These are phyloP conservation scores for Drosophila nr. fundita DNA, from an alignment of 2,888 invertebrate genomes.

Conservation along the genomic window DNA sequence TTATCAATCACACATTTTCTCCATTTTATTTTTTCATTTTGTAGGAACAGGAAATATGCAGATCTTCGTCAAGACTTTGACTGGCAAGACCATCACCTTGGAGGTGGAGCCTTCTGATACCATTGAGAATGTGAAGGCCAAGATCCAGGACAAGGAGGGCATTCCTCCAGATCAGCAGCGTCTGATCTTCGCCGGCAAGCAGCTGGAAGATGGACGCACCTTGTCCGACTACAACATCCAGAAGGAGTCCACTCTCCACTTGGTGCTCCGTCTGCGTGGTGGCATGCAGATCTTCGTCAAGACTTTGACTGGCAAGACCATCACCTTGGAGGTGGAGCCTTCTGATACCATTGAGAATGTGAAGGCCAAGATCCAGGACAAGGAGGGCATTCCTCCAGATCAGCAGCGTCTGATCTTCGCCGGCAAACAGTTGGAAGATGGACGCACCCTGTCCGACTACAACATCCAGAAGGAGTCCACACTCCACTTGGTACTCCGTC, in stretches of 20 bases:
- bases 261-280: constrained; percentile 57
- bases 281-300: constrained; percentile 51
- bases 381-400: constrained; percentile 68
- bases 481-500: constrained; percentile 48
- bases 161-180: constrained; percentile 53
- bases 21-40: neutral
- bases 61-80: constrained; percentile 44
- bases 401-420: constrained; percentile 77
- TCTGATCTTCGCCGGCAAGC: constrained; percentile 41
- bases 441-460: constrained; percentile 65
- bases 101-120: constrained; percentile 49
- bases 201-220: constrained; percentile 15
- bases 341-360: constrained; percentile 52
- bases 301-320: constrained; percentile 54
- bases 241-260: constrained; percentile 63
- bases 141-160: constrained; percentile 50
- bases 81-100: constrained; percentile 53
- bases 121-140: constrained; percentile 34
- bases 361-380: constrained; percentile 53
- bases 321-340: constrained; percentile 50
- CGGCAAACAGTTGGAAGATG: constrained; percentile 73
- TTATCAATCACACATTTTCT: constrained; percentile 8
- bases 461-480: constrained; percentile 65
- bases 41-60: constrained; percentile 50
- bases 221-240: constrained; percentile 47